These are phyloP conservation scores for Hippocampus kuda DNA, from an alignment of 2,797 vertebrate genomes.

Conservation along the genomic window DNA sequence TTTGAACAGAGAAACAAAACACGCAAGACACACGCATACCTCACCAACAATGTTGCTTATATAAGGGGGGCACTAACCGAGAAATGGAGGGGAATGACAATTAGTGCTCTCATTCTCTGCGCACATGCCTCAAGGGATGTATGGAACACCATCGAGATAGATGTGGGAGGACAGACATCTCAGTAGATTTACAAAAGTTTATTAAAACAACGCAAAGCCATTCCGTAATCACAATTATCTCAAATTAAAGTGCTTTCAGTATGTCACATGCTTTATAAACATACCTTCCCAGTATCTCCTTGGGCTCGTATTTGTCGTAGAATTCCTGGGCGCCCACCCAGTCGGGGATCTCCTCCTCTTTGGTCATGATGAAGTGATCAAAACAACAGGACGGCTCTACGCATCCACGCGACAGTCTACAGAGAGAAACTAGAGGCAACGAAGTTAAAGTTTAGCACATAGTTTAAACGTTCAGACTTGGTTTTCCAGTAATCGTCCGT, in stretches of 20 bases:
- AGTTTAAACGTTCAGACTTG: too few relatives aligned
- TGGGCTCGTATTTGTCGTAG: conserved; percentile 91
- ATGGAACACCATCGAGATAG: background rate
- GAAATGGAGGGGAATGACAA: conserved; percentile 40
- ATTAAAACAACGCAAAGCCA: background rate
- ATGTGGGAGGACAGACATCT: background rate
- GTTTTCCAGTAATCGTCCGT: too few relatives aligned
- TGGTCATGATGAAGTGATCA: conserved; percentile 71
- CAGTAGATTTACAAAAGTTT: background rate
- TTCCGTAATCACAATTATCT: background rate
- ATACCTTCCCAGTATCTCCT: conserved; percentile 94
- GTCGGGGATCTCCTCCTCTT: conserved; percentile 83
- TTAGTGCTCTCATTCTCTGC: conserved; percentile 17
- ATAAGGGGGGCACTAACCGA: conserved; percentile 37
- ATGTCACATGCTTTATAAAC: background rate
- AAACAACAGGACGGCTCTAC: conserved; percentile 15
- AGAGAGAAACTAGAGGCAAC: background rate
- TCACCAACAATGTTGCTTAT: conserved; percentile 20
- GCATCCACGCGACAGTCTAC: conserved; percentile 15
- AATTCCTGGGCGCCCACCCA: conserved; percentile 82
- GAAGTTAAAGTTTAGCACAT: background rate
- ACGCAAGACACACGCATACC: conserved; percentile 18
- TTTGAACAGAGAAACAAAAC: conserved; percentile 24
- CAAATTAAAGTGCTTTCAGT: background rate
- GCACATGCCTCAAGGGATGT: background rate